phyloP scores from a whole-genome alignment of 2,797 vertebrate species.

The Microhierax caerulescens region DNA sequence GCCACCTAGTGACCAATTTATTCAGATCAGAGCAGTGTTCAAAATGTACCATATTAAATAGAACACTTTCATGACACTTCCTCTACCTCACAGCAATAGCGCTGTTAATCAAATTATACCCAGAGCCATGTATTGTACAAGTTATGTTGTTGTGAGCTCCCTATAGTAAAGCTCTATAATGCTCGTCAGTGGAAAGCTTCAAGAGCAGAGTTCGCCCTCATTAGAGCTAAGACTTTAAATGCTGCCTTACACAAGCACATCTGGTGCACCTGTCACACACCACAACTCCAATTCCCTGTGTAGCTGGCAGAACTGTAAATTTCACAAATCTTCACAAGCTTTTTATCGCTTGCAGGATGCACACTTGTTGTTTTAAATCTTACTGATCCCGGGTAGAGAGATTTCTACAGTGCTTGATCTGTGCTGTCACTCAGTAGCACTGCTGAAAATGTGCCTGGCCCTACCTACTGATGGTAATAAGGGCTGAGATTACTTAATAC shows the following conservation, averaged over 20 bases:
- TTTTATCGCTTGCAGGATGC: not conserved
- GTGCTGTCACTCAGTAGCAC: not conserved
- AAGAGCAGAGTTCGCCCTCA: constrained; percentile 25
- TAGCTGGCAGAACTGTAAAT: not conserved
- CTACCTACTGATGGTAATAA: not conserved
- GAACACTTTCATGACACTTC: not conserved
- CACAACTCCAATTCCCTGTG: not conserved
- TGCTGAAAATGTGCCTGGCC: not conserved
- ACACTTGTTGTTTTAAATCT: constrained; percentile 11
- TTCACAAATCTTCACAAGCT: not conserved
- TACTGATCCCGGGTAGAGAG: not conserved
- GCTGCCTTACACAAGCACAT: not conserved
- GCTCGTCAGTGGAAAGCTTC: not conserved
- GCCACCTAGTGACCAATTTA: constrained; percentile 64
- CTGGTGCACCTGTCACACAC: constrained; percentile 18
- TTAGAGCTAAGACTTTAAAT: constrained; percentile 28
- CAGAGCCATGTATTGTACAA: not conserved
- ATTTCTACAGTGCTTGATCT: constrained; percentile 7
- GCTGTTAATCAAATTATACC: constrained; percentile 11
- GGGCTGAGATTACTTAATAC: not conserved
- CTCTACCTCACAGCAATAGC: not conserved
- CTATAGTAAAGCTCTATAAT: constrained; percentile 10
- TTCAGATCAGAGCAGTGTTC: not conserved
- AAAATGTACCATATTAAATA: not conserved
- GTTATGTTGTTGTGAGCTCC: not conserved